Base-by-base conservation (phyloP, 37 sponge, comb jelly and placozoan genomes). In the Petrosia ficiformis region DNA sequence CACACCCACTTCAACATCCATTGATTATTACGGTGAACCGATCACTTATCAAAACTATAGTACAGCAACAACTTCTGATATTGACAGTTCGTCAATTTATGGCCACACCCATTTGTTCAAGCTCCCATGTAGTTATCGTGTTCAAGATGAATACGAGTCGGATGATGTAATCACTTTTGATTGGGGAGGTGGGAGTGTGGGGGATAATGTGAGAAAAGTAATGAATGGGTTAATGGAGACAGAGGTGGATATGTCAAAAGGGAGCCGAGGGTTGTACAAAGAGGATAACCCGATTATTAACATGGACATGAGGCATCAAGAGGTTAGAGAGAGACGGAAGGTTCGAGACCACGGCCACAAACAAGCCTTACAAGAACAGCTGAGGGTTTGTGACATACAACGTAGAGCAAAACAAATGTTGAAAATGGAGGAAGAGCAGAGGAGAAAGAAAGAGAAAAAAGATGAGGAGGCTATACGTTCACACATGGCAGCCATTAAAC, bases 291-390 rank as follows among this genome's bases (percentile, higher is more conserved):
- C 90, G 1, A 54, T 74, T 16, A 63, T 84, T 61, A 33, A 84
- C 72, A 89, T 89, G 85, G 85, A 89, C 56, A 75, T 79, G 80
- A 79, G 90, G 63, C 90, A 89, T 58, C 75, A 76, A 44, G 36
- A 76, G 72, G 90, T 89, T 24, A 39, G 81, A n/a, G 21, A 80
- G 57, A 38, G 81, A 36, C 81, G 87, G 21, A 68, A 28, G 65
- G 57, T 43, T 2, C 79, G 75, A 24, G 81, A 86, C 26, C 0
- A 63, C 28, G 48, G 61, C 39, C 35, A 44, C 29, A 28, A 26
- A 6, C 65, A 57, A 21, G 40, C 39, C 8, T 25, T 44, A 26
- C 34, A 61, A 59, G 33, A 33, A 32, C 38, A 68, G 42, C 22
- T 25, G 5, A 19, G 26, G 37, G 71, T 35, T 26, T 52, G 48